Conservation (phyloP, 2,113 vertebrate genomes). For the Petroica traversi region DNA sequence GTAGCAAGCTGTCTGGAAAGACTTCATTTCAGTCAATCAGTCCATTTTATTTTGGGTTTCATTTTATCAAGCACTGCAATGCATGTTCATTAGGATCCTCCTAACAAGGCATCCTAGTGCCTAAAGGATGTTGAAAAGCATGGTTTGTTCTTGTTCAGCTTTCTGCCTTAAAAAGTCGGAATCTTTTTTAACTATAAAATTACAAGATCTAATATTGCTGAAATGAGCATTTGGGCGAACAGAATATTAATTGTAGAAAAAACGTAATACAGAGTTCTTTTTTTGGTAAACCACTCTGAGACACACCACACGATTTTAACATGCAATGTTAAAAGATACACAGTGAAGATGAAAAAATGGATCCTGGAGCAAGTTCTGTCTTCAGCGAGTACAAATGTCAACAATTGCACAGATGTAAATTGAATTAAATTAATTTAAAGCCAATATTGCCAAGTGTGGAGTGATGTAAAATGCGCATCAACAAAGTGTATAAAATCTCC, state of each 20-base stretch:
- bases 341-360: background rate
- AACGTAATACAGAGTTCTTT: background rate
- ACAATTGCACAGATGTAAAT: background rate
- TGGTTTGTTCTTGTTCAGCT: background rate
- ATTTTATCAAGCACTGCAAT: background rate
- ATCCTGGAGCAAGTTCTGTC: background rate
- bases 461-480: background rate
- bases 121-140: background rate
- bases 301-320: background rate
- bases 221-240: background rate
- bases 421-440: background rate
- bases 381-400: background rate
- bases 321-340: background rate
- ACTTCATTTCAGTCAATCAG: background rate
- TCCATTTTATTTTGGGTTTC: background rate
- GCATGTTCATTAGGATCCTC: background rate
- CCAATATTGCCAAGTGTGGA: background rate
- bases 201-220: background rate
- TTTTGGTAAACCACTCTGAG: background rate
- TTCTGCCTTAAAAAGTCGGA: background rate
- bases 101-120: background rate
- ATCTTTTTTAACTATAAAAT: background rate
- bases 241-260: background rate
- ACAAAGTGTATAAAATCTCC: background rate
- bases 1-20: constrained; percentile 17